Evolutionary conservation across 1,140 invertebrate genomes (phyloP).

Genomic region (Conus betulinus): DNA sequence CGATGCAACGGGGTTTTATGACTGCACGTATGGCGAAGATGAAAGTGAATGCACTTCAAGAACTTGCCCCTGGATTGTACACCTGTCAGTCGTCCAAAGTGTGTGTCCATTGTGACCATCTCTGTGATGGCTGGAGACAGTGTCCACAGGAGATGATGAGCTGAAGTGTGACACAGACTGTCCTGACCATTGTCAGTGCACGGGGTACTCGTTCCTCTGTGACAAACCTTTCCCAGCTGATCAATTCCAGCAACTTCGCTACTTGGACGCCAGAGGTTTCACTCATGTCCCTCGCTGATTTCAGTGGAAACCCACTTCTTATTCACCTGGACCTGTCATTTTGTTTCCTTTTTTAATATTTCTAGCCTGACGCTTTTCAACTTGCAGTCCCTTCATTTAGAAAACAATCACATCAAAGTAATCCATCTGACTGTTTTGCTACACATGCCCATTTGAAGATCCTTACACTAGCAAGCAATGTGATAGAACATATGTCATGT

Average conservation of each 20-base stretch:
- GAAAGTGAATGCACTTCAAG: neutral
- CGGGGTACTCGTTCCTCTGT: slow-evolving; percentile 3
- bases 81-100: slow-evolving; percentile 17
- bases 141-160: slow-evolving; percentile 39
- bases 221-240: neutral
- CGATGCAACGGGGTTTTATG: slow-evolving; percentile 34
- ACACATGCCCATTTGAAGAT: neutral
- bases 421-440: slow-evolving; percentile 18
- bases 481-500: neutral
- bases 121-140: slow-evolving; percentile 37
- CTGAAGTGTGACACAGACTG: slow-evolving; percentile 23
- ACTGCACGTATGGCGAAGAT: slow-evolving; percentile 36
- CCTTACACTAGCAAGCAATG: neutral
- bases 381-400: slow-evolving; percentile 24
- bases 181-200: slow-evolving; percentile 26
- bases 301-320: neutral
- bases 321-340: slow-evolving; percentile 29
- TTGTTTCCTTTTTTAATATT: neutral
- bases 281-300: neutral
- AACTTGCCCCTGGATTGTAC: slow-evolving; percentile 12
- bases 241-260: slow-evolving; percentile 1
- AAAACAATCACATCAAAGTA: neutral
- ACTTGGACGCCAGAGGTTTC: neutral
- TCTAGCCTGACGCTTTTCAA: neutral
- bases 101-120: slow-evolving; percentile 30